phyloP scores from a whole-genome alignment of 2,888 invertebrate species.

The Agonum fuliginosum region DNA sequence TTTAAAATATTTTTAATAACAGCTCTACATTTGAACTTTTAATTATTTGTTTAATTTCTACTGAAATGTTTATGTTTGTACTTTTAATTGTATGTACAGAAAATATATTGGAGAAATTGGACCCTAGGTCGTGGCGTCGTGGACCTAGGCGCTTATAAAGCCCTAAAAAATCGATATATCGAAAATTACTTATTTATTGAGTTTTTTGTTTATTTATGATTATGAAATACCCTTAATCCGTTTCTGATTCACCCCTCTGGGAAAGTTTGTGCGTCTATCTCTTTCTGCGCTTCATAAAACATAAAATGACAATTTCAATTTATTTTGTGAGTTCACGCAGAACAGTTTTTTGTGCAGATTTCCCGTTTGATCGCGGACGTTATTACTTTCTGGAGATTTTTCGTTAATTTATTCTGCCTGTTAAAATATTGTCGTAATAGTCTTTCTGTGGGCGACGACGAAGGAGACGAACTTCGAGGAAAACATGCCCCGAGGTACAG shows the following conservation, averaged over 20 bases:
- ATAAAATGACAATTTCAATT: slow-evolving; percentile 58
- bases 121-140: no score
- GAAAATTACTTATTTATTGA: slow-evolving; percentile 23
- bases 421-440: slow-evolving; percentile 47
- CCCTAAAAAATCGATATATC: slow-evolving; percentile 33
- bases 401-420: slow-evolving; percentile 50
- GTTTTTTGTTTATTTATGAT: background rate
- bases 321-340: slow-evolving; percentile 56
- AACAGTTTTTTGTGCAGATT: slow-evolving; percentile 54
- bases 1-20: no score
- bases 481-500: background rate
- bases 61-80: no score
- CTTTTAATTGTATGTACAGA: no score
- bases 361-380: slow-evolving; percentile 51
- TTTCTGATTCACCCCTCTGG: background rate
- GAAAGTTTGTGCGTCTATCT: slow-evolving; percentile 12
- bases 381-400: slow-evolving; percentile 54
- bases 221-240: background rate
- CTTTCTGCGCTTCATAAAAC: slow-evolving; percentile 33
- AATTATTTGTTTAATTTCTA: no score
- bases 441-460: slow-evolving; percentile 20
- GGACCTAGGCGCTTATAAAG: slow-evolving; percentile 10
- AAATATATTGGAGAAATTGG: no score
- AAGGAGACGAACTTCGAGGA: background rate
- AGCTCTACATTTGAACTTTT: no score